Base-by-base conservation (phyloP, 2,797 vertebrate species). In the Sebastes diaconus region DNA sequence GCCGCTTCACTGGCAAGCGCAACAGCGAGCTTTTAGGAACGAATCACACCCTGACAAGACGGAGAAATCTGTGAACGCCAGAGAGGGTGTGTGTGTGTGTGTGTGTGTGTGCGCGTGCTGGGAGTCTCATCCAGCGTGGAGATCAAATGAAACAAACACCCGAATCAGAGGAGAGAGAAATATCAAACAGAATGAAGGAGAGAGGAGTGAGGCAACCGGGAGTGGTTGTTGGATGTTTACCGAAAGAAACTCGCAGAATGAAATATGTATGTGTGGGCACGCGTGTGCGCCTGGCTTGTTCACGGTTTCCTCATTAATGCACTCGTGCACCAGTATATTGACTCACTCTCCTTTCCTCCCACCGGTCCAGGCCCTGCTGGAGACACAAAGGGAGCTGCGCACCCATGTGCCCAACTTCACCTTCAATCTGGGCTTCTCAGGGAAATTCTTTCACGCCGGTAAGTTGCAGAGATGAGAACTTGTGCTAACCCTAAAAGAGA, bases 361-460 rank as follows among this genome's bases (percentile, higher is more conserved):
- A 67, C 88, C 66, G 68, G 80, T 84, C 36, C 89, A 99, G 98
- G 98, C 98, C 29, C 95, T 99, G 86, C 96, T 98, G 57, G 96
- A 98, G 92, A 98, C 97, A 0, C 98, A 99, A 93, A 98, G 95
- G 0, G 97, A 98, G 90, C 96, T 99, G 76, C 97, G 98, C 60
- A 94, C 94, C 81, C 96, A 98, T 83, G 98, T 99, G 88, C 98
- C 98, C 3, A 99, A 99, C 95, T 99, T 99, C 96, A 99, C 98
- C 92, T 99, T 99, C 96, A 99, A 99, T 96, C 96, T 99, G 94
- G 98, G 98, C 92, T 99, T 99, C 96, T 99, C 98, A 93, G 98
- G 98, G 94, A 99, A 99, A 96, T 99, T 99, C 95, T 99, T 99
- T 93, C 98, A 99, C 87, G 99, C 98, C 87, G 98, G 98, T 99